These are phyloP conservation scores for Romanogobio albipinnatus DNA, from an alignment of 2,113 vertebrate species.

Conservation along the genomic window DNA sequence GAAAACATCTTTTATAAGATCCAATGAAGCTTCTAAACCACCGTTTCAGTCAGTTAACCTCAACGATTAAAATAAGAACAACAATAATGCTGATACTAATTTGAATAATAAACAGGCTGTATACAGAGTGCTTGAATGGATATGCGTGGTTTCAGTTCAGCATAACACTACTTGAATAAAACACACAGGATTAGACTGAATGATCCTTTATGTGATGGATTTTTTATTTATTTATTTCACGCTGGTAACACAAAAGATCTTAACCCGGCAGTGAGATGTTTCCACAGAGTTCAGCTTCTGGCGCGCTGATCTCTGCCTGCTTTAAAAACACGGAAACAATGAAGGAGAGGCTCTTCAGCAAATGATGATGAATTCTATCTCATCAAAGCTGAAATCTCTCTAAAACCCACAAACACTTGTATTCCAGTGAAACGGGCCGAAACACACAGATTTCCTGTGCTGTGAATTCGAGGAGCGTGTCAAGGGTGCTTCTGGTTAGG, in stretches of 20 bases:
- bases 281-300: conserved; percentile 37
- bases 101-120: conserved; percentile 26
- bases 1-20: no score
- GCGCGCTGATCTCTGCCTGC: conserved; percentile 35
- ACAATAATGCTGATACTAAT: conserved; percentile 21
- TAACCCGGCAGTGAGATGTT: conserved; percentile 47
- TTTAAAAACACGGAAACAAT: conserved; percentile 51
- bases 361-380: conserved; percentile 48
- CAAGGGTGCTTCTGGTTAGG: conserved; percentile 48
- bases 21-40: neutral
- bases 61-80: conserved; percentile 8
- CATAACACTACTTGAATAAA: conserved; percentile 30
- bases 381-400: conserved; percentile 45
- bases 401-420: conserved; percentile 55
- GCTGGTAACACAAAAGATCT: conserved; percentile 43
- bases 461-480: conserved; percentile 35
- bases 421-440: neutral
- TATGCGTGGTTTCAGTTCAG: conserved; percentile 32
- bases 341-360: conserved; percentile 49
- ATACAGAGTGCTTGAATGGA: neutral
- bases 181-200: conserved; percentile 29
- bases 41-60: neutral
- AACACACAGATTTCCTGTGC: conserved; percentile 46
- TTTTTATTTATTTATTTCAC: conserved; percentile 28
- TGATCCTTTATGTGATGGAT: conserved; percentile 18